Percentiles rank a stretch among this genome's conserved stretches.
phyloP scores from a whole-genome alignment of 2,888 invertebrate genomes.

The Mesopsocus fuscifrons region DNA sequence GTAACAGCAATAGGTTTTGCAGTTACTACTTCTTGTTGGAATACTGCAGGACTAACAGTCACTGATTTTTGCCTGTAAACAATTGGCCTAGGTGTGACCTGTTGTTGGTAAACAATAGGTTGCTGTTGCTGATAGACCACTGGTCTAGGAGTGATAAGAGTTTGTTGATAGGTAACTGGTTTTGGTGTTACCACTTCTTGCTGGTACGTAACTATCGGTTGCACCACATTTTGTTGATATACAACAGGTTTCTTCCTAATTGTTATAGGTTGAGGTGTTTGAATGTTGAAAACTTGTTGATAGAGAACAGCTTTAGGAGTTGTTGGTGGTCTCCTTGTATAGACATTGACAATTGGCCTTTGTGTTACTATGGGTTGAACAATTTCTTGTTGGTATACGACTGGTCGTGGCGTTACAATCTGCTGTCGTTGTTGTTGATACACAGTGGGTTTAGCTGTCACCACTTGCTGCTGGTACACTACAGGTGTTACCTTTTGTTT shows the following conservation, averaged over 20 bases:
- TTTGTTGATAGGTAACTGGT: constrained; percentile 1
- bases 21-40: constrained; percentile 6
- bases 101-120: background rate
- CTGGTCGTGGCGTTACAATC: constrained; percentile 11
- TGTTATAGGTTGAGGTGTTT: too few species aligned
- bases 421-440: constrained; percentile 9
- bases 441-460: background rate
- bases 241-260: constrained; percentile 13
- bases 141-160: background rate
- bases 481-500: constrained; percentile 3
- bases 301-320: background rate
- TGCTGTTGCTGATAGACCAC: background rate
- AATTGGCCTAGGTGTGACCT: background rate
- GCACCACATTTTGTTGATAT: background rate
- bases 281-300: background rate
- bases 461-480: background rate
- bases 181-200: constrained; percentile 1
- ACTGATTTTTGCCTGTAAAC: background rate
- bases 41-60: background rate
- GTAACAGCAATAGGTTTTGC: constrained; percentile 5
- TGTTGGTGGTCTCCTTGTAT: background rate
- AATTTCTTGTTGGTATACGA: constrained; percentile 12
- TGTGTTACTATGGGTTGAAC: background rate
- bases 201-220: background rate
- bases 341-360: too few species aligned